Percentiles rank a stretch among this genome's conserved stretches.
Evolutionary conservation across 2,113 vertebrate genomes (phyloP).

Genomic region (Urocolius indicus): DNA sequence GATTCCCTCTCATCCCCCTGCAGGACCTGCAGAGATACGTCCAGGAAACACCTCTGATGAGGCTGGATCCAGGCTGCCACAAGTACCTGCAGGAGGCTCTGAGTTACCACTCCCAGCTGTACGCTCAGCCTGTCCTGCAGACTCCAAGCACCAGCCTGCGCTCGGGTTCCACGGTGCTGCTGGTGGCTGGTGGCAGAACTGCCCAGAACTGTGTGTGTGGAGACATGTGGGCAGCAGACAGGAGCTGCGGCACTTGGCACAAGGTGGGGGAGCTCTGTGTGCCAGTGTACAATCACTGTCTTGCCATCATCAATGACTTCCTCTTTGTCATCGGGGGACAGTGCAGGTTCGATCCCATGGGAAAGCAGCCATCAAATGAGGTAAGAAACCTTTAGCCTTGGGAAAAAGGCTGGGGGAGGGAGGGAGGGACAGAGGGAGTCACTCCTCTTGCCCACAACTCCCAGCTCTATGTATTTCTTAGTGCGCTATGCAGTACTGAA

Average conservation of each 20-base stretch:
- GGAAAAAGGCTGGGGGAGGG: neutral
- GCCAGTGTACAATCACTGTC: constrained; percentile 70
- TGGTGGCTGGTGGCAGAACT: constrained; percentile 54
- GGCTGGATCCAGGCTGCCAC: constrained; percentile 36
- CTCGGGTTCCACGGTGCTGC: neutral
- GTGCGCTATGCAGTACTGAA: neutral
- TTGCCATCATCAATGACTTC: constrained; percentile 38
- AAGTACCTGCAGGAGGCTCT: constrained; percentile 58
- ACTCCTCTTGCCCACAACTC: neutral
- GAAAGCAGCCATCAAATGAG: constrained; percentile 67
- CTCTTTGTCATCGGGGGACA: constrained; percentile 73
- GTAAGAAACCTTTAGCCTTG: neutral
- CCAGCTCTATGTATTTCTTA: neutral
- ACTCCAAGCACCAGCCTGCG: neutral
- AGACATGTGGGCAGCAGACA: constrained; percentile 58
- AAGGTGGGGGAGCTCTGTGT: constrained; percentile 19
- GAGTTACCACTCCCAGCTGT: constrained; percentile 50
- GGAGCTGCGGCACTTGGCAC: constrained; percentile 21
- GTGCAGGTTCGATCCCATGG: constrained; percentile 55
- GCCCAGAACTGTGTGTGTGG: neutral
- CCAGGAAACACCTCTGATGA: constrained; percentile 23
- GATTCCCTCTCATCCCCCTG: constrained; percentile 62
- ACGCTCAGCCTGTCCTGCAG: constrained; percentile 39
- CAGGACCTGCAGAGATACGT: constrained; percentile 3
- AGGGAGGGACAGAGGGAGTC: neutral